Evolutionary conservation across 2,888 invertebrate genomes (phyloP).

Genomic region (Ectropis crepuscularia): DNA sequence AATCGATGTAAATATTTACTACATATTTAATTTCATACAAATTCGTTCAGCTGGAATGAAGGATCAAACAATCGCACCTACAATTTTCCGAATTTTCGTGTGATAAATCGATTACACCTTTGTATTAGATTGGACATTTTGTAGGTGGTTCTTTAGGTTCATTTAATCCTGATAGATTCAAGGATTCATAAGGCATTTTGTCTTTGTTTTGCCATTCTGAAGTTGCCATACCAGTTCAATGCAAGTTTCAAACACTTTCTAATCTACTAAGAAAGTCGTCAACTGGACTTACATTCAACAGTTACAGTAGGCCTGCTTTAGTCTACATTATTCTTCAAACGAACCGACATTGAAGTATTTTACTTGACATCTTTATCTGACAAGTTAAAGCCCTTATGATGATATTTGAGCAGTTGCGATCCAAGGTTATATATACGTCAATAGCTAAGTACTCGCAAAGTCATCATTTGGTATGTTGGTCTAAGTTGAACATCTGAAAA

Average conservation of each 20-base stretch:
- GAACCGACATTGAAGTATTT: constrained; percentile 2
- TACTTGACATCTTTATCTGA: constrained; percentile 8
- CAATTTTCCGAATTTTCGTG: too few species aligned
- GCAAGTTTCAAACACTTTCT: constrained; percentile 1
- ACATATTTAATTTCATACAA: too few species aligned
- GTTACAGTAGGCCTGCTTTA: background rate
- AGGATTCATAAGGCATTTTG: background rate
- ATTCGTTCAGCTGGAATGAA: too few species aligned
- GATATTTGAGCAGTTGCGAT: too few species aligned
- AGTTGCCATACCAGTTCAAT: background rate
- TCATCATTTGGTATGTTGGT: too few species aligned
- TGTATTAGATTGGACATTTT: background rate
- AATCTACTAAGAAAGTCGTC: constrained; percentile 1
- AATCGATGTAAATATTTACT: too few species aligned
- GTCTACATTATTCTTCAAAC: constrained; percentile 4
- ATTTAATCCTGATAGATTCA: too few species aligned
- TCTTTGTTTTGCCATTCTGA: background rate
- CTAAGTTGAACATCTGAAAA: too few species aligned
- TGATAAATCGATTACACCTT: too few species aligned
- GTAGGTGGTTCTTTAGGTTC: background rate
- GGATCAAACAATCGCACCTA: too few species aligned
- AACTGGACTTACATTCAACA: constrained; percentile 4
- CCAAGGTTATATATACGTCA: background rate
- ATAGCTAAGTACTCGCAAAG: too few species aligned
- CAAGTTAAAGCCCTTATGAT: background rate